phyloP scores from a whole-genome alignment of 2,113 vertebrate genomes.

The Carlito syrichta region DNA sequence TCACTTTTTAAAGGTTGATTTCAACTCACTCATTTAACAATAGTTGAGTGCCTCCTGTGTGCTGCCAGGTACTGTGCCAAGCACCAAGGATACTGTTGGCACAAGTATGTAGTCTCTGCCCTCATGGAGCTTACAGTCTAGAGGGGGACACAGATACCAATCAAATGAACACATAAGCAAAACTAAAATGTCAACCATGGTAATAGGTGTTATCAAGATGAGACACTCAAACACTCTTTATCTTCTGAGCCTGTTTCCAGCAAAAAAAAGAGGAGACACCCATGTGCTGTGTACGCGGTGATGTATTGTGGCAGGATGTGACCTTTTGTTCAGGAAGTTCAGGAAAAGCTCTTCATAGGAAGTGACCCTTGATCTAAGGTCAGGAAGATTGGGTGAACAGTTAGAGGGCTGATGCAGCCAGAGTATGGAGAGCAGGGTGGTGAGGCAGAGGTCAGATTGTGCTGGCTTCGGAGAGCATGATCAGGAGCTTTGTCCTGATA shows the following conservation, averaged over 20 bases:
- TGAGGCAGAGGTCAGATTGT: not conserved
- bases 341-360: not conserved
- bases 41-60: not conserved
- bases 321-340: not conserved
- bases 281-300: no score
- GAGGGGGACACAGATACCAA: not conserved
- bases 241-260: no score
- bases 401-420: not conserved
- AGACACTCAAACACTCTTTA: not conserved
- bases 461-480: not conserved
- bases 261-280: not conserved
- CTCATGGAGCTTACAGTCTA: not conserved
- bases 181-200: not conserved
- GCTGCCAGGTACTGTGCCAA: not conserved
- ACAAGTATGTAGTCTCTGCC: not conserved
- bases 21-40: not conserved
- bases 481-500: not conserved
- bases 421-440: not conserved
- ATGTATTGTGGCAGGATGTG: not conserved
- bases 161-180: not conserved
- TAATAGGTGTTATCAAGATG: not conserved
- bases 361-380: not conserved
- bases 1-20: not conserved
- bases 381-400: not conserved
- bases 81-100: not conserved